Percentiles rank a stretch among this genome's conserved stretches.
Conservation (phyloP, 2,888 invertebrate species). For the Melitaea athalia region DNA sequence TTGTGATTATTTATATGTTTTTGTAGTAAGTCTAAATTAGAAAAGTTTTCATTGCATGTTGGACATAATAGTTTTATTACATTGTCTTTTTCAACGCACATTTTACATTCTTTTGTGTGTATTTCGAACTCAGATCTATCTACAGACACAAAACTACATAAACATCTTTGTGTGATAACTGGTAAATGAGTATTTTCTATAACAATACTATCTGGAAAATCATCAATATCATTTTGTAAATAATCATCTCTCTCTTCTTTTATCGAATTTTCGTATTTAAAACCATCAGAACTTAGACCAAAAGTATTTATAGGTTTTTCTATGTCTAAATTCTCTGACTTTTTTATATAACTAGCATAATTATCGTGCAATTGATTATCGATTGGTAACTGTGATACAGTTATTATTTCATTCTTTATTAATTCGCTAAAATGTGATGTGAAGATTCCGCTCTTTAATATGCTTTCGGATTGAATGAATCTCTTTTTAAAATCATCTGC, state of each 20-base stretch:
- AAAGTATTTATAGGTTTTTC: conserved; percentile 20
- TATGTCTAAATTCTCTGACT: conserved; percentile 1
- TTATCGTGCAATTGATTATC: conserved; percentile 14
- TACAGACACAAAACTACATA: conserved; percentile 15
- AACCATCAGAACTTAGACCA: conserved; percentile 1
- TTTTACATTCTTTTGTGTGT: conserved; percentile 26
- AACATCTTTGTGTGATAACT: conserved; percentile 9
- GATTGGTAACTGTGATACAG: conserved; percentile 16
- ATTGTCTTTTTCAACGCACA: conserved; percentile 1
- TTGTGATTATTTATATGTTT: conserved; percentile 3
- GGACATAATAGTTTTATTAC: conserved; percentile 20
- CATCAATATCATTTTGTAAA: conserved; percentile 23
- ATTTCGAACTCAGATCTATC: conserved; percentile 20
- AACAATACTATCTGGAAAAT: conserved; percentile 14
- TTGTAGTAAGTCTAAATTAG: conserved; percentile 4
- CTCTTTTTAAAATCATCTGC: conserved; percentile 65
- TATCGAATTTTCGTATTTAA: conserved; percentile 21
- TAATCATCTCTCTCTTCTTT: conserved; percentile 38
- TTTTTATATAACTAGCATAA: conserved; percentile 6
- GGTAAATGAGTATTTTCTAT: conserved; percentile 14
- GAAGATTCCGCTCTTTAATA: conserved; percentile 52
- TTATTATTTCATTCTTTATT: conserved; percentile 25
- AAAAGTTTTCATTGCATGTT: conserved; percentile 23
- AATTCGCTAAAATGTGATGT: conserved; percentile 31
- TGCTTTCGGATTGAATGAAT: conserved; percentile 59